These are phyloP conservation scores for Ceyx cyanopectus DNA, from an alignment of 2,113 vertebrate genomes.

Conservation along the genomic window DNA sequence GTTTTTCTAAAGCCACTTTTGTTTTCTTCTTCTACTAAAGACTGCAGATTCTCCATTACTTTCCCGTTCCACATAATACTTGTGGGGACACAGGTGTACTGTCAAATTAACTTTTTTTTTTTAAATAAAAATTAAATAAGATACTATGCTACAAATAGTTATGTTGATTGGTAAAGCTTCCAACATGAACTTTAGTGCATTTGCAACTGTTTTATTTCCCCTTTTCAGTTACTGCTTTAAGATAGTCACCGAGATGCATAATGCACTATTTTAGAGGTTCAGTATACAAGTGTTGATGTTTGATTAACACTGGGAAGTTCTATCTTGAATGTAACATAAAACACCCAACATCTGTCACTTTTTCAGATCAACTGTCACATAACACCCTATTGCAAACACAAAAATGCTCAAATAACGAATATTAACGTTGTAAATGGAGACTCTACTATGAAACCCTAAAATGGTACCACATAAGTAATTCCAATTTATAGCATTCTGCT, in stretches of 20 bases:
- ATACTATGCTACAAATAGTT: background rate
- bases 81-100: fast-evolving
- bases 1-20: background rate
- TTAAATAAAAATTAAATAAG: background rate
- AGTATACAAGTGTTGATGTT: background rate
- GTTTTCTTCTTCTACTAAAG: background rate
- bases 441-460: background rate
- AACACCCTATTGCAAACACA: background rate
- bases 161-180: background rate
- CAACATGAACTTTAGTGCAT: background rate
- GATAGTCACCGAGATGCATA: background rate
- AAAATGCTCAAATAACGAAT: background rate
- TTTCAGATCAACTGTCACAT: background rate
- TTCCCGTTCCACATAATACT: background rate
- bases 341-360: background rate
- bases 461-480: background rate
- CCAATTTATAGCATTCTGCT: background rate
- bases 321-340: background rate
- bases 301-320: background rate
- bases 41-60: background rate
- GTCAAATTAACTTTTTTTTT: background rate
- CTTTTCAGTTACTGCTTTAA: background rate
- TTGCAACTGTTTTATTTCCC: background rate
- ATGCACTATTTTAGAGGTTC: background rate
- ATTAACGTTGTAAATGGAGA: background rate